These are phyloP conservation scores for Coregonus ussuriensis DNA, from an alignment of 2,797 vertebrate species.

Conservation along the genomic window DNA sequence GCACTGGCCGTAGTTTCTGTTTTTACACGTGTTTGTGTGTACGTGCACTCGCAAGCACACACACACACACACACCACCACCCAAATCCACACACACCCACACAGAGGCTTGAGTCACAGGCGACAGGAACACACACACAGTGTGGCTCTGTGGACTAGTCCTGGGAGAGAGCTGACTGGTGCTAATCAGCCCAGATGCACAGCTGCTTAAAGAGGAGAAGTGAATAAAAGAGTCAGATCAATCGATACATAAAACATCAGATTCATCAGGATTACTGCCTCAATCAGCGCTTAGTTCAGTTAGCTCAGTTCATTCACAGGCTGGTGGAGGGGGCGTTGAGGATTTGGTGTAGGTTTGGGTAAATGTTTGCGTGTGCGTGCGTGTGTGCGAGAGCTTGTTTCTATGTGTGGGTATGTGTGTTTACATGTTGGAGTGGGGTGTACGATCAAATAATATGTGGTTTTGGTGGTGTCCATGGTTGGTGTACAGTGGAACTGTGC, in stretches of 20 bases:
- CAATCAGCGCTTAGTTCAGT: constrained; percentile 44
- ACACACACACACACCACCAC: not conserved
- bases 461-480: constrained; percentile 26
- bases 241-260: constrained; percentile 67
- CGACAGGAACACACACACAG: not conserved
- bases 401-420: constrained; percentile 5
- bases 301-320: not conserved
- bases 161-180: constrained; percentile 4
- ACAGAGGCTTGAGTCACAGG: constrained; percentile 28
- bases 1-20: constrained; percentile 57
- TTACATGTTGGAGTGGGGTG: not conserved
- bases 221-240: constrained; percentile 48
- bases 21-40: constrained; percentile 25
- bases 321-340: not conserved
- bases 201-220: constrained; percentile 53
- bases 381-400: not conserved
- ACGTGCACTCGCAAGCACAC: not conserved
- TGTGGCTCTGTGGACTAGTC: not conserved
- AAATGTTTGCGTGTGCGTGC: not conserved
- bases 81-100: not conserved
- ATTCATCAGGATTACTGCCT: constrained; percentile 66
- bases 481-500: constrained; percentile 18
- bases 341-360: not conserved
- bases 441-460: constrained; percentile 12
- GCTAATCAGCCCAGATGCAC: constrained; percentile 49